Percentiles rank a stretch among this genome's conserved stretches.
phyloP scores from a whole-genome alignment of 2,113 vertebrate genomes.

The Bolborhynchus lineola region DNA sequence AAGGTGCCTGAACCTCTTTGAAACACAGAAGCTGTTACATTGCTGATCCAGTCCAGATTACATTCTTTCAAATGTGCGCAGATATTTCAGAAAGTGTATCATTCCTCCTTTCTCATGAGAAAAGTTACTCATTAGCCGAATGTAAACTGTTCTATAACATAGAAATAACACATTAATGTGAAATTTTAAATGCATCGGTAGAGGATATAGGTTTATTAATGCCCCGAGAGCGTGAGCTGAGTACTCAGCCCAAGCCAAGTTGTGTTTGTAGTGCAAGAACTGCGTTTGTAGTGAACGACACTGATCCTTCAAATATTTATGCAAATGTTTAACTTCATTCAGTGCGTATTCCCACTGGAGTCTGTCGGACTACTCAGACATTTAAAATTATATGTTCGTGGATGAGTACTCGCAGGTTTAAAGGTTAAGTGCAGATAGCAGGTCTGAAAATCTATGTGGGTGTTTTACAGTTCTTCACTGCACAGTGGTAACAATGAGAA shows the following conservation, averaged over 20 bases:
- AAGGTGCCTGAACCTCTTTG: neutral
- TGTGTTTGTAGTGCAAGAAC: neutral
- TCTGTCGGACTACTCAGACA: slow-evolving; percentile 29
- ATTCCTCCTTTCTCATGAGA: neutral
- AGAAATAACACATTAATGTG: neutral
- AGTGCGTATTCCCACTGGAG: neutral
- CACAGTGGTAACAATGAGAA: slow-evolving; percentile 60
- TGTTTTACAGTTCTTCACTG: slow-evolving; percentile 52
- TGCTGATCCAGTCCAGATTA: neutral
- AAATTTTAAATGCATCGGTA: neutral
- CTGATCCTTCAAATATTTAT: slow-evolving; percentile 8
- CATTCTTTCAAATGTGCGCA: neutral
- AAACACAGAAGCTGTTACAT: neutral
- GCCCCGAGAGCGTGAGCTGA: neutral
- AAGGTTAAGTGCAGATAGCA: slow-evolving; percentile 68
- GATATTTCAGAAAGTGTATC: neutral
- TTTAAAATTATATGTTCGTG: slow-evolving; percentile 54
- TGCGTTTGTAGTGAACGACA: neutral
- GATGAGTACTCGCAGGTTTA: slow-evolving; percentile 59
- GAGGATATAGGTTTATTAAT: neutral
- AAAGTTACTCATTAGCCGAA: slow-evolving; percentile 2
- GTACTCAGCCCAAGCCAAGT: neutral
- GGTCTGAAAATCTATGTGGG: slow-evolving; percentile 60
- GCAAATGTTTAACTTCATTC: slow-evolving; percentile 57
- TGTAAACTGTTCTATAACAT: neutral